phyloP scores from a whole-genome alignment of 2,797 vertebrate species.

The Todus mexicanus region DNA sequence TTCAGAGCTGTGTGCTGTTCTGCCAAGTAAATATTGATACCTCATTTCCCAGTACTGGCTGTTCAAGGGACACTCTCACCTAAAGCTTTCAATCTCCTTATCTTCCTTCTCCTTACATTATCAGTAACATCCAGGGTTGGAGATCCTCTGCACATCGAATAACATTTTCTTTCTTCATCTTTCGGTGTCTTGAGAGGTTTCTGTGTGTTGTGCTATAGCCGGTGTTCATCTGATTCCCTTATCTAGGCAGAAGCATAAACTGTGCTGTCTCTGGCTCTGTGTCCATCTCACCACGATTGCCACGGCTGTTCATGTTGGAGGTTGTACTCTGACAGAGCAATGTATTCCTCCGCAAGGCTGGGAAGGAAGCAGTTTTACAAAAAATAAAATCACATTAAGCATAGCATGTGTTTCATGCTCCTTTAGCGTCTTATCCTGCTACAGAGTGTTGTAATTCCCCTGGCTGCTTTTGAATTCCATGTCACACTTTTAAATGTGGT shows the following conservation, averaged over 20 bases:
- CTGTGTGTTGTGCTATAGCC: background rate
- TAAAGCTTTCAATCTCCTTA: background rate
- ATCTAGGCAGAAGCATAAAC: background rate
- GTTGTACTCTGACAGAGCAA: background rate
- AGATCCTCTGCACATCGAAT: background rate
- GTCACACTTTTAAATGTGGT: slow-evolving; percentile 57
- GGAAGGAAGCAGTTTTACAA: background rate
- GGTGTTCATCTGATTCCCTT: background rate
- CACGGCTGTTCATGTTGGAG: background rate
- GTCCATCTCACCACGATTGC: background rate
- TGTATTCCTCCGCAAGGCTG: background rate
- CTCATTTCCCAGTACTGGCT: background rate
- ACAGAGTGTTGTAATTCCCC: slow-evolving; percentile 57
- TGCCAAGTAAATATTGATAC: background rate
- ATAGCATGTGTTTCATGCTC: slow-evolving; percentile 61
- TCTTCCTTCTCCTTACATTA: background rate
- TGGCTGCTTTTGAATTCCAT: slow-evolving; percentile 61
- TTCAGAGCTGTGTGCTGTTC: background rate
- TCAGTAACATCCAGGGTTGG: background rate
- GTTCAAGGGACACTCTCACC: background rate
- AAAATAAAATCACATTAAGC: slow-evolving; percentile 56
- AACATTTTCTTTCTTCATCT: background rate
- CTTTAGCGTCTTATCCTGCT: slow-evolving; percentile 55
- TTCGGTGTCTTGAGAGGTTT: background rate
- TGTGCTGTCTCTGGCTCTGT: background rate